Evolutionary conservation across 2,113 vertebrate species (phyloP), one percentile per base, ranked within the genome.

Genomic region (Poeciliopsis turrubarensis): DNA sequence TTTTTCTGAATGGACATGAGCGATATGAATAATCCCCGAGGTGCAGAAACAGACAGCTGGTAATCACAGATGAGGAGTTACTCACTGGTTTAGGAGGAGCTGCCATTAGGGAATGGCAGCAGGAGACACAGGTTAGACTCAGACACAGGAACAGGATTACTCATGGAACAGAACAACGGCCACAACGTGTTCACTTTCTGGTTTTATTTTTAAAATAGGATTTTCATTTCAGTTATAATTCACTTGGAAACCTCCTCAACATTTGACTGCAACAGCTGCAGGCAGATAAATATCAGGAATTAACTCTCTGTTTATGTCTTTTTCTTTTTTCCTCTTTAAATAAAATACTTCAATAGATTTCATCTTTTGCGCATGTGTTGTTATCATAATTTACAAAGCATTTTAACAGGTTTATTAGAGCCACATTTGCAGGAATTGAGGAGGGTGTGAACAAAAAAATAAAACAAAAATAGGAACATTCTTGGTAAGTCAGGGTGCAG

Each of bases 131-230:
- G 22, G 51, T 91, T 41, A 92, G 86, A 87, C 90, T 87, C 88
- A 87, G 89, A 92, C 82, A 90, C 88, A 91, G 87, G 87, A 92
- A 92, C 87, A 86, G 82, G 82, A 91, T 81, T 84, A 93, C 87
- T 90, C 90, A 93, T 84, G 89, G 87, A 91, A 91, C 91, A 93
- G 87, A 94, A 90, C 41, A 89, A 89, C 86, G 83, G 82, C 87
- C 85, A 90, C 92, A 88, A 89, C 80, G 80, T 86, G 66, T 91
- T 91, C 91, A 91, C 89, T 91, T 87, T 89, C 89, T 90, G 75
- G 81, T 93, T 95, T 95, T 98, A 98, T 97, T 99, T 92, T 98
- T 97, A 98, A 99, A 99, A 99, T 98, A 99, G 96, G 95, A 75
- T 94, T 94, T 57, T 94, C 96, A 97, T 98, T 97, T 97, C 95